Base-by-base conservation (phyloP, 2,797 vertebrate species). In the Percopsis omiscomaycus region DNA sequence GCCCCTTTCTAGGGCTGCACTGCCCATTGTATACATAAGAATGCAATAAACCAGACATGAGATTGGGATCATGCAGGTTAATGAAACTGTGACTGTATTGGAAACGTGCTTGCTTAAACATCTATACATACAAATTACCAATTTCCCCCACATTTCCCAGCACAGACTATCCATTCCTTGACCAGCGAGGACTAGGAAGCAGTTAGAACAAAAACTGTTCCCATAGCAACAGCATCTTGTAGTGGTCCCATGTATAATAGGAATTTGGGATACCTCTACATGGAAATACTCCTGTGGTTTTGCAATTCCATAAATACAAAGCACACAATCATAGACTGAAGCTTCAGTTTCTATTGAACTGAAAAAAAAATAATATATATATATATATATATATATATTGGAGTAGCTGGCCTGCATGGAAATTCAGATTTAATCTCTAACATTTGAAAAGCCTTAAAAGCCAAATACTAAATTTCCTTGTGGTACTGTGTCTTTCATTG, bases 151-250 rank as follows among this genome's bases (percentile, higher is more conserved):
- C 61, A 61, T 16, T 52, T 27, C 16, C 22, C 13, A 52, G 22
- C 52, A 47, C 14, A 1, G 42, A 61, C 64, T 53, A 54, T 49
- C 2, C 46, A 55, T 48, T 3, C 1, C 50, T 29, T 55, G 44
- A 22, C 49, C 45, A 0, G 3, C 15, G 46, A 0, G 48, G 64
- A 10, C 59, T 64, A 37, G 53, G 5, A 29, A 74, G 50, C 15
- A 55, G 57, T 63, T 64, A 48, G 49, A 64, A 61, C 58, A 66
- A 59, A 80, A 73, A 73, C 28, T 76, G 28, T 3, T 77, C 62
- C 75, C 73, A 83, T 85, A 76, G 72, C 68, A 80, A 78, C 64
- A 66, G 51, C 74, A 75, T 78, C 69, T 61, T 70, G 67, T 62
- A 64, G 59, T 47, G 49, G 59, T 62, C 58, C 52, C 54, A 69